phyloP scores from a whole-genome alignment of 2,888 invertebrate genomes.

The Cosmorhoe ocellata region DNA sequence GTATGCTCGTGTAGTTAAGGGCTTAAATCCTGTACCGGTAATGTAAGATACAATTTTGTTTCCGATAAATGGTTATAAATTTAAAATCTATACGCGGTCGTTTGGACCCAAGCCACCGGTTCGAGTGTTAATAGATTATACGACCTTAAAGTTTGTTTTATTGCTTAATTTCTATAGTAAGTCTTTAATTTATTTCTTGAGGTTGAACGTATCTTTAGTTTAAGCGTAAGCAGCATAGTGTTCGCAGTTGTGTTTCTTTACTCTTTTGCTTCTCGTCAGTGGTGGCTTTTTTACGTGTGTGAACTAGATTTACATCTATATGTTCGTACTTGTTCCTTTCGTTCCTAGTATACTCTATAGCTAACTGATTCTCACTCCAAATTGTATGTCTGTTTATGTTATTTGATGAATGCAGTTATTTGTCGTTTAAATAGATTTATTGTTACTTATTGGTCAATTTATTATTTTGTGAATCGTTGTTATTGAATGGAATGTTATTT shows the following conservation, averaged over 20 bases:
- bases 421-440: conserved; percentile 11
- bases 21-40: not conserved
- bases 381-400: not conserved
- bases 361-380: not conserved
- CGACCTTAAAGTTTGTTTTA: conserved; percentile 43
- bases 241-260: no score
- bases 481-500: not conserved
- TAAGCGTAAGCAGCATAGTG: not conserved
- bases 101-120: conserved; percentile 62
- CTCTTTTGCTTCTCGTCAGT: not conserved
- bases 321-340: not conserved
- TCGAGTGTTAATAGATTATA: conserved; percentile 72
- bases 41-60: conserved; percentile 22
- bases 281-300: not conserved
- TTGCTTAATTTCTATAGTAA: conserved; percentile 47
- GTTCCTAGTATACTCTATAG: not conserved
- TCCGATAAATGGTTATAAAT: conserved; percentile 65
- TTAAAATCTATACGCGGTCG: conserved; percentile 64
- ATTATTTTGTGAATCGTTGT: no score
- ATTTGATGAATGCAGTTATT: conserved; percentile 11
- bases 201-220: conserved; percentile 3
- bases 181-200: conserved; percentile 22
- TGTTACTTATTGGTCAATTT: not conserved
- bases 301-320: not conserved
- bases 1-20: conserved; percentile 6